Evolutionary conservation across 2,888 invertebrate species (phyloP).

Genomic region (Andrena camellia): DNA sequence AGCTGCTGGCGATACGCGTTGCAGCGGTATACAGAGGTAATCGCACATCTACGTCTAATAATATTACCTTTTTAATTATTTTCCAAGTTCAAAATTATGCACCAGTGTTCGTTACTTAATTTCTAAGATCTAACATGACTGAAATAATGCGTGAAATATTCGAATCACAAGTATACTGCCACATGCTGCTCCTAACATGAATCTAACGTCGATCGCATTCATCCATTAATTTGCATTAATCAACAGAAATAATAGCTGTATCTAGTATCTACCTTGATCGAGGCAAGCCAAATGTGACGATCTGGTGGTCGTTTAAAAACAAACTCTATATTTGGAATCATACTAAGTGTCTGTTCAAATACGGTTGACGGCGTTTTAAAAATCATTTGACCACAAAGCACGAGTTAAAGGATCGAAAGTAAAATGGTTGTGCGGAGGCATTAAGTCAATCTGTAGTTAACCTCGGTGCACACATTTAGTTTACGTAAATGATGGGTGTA

Average conservation of each 20-base stretch:
- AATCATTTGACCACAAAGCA: neutral
- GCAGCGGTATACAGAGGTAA: slow-evolving; percentile 26
- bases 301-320: neutral
- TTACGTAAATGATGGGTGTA: slow-evolving; percentile 3
- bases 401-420: neutral
- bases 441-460: slow-evolving; percentile 6
- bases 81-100: neutral
- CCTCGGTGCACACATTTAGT: neutral
- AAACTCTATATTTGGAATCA: neutral
- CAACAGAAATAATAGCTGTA: neutral
- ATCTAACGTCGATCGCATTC: neutral
- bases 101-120: neutral
- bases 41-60: neutral
- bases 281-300: neutral
- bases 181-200: neutral
- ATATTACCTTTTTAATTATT: neutral
- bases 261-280: too few relatives aligned
- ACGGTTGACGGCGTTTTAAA: neutral
- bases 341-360: neutral
- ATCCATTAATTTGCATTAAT: neutral
- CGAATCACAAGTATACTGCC: neutral
- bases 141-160: neutral
- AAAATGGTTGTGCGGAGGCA: neutral
- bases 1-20: slow-evolving; percentile 15
- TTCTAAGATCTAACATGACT: neutral